Evolutionary conservation across 2,888 invertebrate species (phyloP), one percentile per base, ranked within the genome.

Genomic region (Phalera bucephala): DNA sequence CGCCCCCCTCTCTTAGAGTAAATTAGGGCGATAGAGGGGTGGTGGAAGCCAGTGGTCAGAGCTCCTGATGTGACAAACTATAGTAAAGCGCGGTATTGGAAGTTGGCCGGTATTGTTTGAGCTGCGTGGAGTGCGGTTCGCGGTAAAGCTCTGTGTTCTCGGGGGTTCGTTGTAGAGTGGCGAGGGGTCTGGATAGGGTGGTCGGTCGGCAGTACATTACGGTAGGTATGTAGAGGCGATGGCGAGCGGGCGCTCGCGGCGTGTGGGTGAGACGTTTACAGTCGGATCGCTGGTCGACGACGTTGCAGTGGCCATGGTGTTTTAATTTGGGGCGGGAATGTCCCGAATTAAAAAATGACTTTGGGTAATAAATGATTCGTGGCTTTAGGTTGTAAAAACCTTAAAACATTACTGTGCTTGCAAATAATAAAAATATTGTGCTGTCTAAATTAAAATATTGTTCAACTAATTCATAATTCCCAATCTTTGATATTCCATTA

Each of bases 251-350:
- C 73, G 84, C 71, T 68, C 80, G 79, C 80, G 75, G 80, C 79
- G 82, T 81, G 86, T 87, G 88, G 86, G 88, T 80, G 86, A 88
- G 88, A 88, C 88, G 87, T 88, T 88, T 87, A 88, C 87, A 87
- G 87, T 82, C 72, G 85, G 81, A 82, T 84, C 85, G 87, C 86
- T 76, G 84, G 82, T 77, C 84, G 85, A 78, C 84, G 80, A 73
- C 77, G 73, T 52, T 69, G 52, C 44, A 57, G 72, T 69, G 66
- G 52, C 84, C 72, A 83, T 53, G 31, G 21, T 9, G 25, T 9
- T 0, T 23, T 11, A 10, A 10, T 15, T 5, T 13, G 20, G 36
- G 3, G 13, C 3, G 8, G 36, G 50, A 47, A 8, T 11, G 28
- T 33, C 11, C n/a, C 6, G 8, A 29, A 36, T 17, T 19, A n/a